phyloP scores from a whole-genome alignment of 2,797 vertebrate species.

The Clarias platycephalus region DNA sequence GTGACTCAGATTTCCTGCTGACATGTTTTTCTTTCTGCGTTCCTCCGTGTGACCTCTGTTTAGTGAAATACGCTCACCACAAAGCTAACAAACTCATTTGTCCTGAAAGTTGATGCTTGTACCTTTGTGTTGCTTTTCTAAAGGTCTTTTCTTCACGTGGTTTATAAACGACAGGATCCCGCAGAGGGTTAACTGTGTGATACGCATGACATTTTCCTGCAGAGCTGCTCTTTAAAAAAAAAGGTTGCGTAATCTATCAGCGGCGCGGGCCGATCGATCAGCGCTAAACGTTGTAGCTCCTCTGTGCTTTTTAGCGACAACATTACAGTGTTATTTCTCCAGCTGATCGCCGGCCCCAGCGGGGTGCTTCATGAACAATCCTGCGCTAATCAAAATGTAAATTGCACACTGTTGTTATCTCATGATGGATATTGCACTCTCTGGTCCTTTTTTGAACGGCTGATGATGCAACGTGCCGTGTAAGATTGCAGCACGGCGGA shows the following conservation, averaged over 20 bases:
- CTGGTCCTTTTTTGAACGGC: slow-evolving; percentile 34
- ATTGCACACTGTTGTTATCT: slow-evolving; percentile 46
- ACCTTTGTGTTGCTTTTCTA: not conserved
- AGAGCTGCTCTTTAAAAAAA: slow-evolving; percentile 40
- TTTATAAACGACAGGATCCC: not conserved
- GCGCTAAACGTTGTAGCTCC: slow-evolving; percentile 18
- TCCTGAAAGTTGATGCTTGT: not conserved
- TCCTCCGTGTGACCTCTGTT: not conserved
- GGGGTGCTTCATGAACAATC: slow-evolving; percentile 35
- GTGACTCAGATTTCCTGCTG: not conserved
- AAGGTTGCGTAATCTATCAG: slow-evolving; percentile 40
- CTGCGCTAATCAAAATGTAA: slow-evolving; percentile 49
- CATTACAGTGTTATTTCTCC: slow-evolving; percentile 43
- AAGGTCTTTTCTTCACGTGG: not conserved
- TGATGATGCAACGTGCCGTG: slow-evolving; percentile 30
- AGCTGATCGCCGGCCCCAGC: slow-evolving; percentile 30
- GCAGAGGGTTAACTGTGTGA: slow-evolving; percentile 29
- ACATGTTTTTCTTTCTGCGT: not conserved
- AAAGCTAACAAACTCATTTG: not conserved
- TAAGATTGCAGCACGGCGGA: slow-evolving; percentile 36
- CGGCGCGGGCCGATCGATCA: slow-evolving; percentile 24
- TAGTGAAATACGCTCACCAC: not conserved
- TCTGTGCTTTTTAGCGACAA: slow-evolving; percentile 30
- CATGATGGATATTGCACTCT: slow-evolving; percentile 47
- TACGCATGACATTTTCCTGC: slow-evolving; percentile 42